Evolutionary conservation across 2,113 vertebrate genomes (phyloP), one percentile per base, ranked within the genome.

Genomic region (Labeo rohita): DNA sequence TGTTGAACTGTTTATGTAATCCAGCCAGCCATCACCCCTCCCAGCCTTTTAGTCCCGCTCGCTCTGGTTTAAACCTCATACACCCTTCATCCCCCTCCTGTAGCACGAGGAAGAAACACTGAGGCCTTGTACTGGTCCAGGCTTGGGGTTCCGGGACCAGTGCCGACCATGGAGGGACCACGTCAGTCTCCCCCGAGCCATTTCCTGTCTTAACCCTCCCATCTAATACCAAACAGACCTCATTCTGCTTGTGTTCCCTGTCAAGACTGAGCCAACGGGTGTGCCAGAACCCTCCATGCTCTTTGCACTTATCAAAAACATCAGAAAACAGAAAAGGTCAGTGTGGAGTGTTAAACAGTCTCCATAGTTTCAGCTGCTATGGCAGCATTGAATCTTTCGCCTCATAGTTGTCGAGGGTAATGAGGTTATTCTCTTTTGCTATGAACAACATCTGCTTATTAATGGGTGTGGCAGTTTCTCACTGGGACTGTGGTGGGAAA

Each of bases 221-320:
- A 87, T 91, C 78, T 95, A 94, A 96, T 92, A 93, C 92, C 90
- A 90, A 95, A 91, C 96, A 95, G 94, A 94, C 91, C 89, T 88
- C 90, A 89, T 86, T 90, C 90, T 92, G 87, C 93, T 92, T 92
- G 88, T 84, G n/a, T 63, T 87, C 80, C 66, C 45, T 28, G 3
- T 65, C 34, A 83, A 16, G 77, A 78, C 34, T 65, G 18, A 52
- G 74, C 79, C 84, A 85, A 21, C 85, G 86, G 82, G 85, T 89
- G 86, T 91, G 87, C 81, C 70, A 84, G 77, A 89, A 87, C 72
- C 68, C 39, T 82, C 63, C 47, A 28, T 66, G 68, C 76, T 80
- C 66, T 74, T 49, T 23, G 80, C 43, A 54, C 68, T 85, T 74
- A 83, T 76, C 61, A 78, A 83, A 89, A 73, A 70, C 85, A 73